Evolutionary conservation across 1,140 invertebrate genomes (phyloP).

Genomic region (Adelges cooleyi): DNA sequence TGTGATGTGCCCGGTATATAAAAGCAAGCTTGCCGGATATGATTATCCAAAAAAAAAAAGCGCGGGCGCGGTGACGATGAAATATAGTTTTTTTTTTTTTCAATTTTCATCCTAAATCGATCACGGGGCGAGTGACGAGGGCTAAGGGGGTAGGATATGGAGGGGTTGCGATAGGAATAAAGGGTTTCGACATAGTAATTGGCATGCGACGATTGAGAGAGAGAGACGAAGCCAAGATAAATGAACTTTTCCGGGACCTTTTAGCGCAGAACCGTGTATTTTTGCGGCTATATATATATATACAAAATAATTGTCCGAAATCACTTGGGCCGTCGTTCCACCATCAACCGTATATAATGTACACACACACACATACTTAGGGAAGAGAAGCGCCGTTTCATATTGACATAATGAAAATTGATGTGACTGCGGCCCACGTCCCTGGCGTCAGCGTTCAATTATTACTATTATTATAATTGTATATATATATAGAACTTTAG

Average conservation of each 20-base stretch:
- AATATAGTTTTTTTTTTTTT: slow-evolving; percentile 15
- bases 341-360: no score
- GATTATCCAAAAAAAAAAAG: neutral
- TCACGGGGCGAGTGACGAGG: neutral
- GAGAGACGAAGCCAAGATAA: neutral
- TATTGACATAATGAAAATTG: slow-evolving; percentile 17
- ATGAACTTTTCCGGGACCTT: neutral
- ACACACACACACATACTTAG: no score
- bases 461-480: no score
- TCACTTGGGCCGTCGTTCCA: no score
- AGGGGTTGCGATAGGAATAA: no score
- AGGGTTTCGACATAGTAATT: no score
- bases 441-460: no score
- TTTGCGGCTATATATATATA: neutral
- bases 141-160: no score
- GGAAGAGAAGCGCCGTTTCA: neutral
- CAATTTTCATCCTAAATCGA: neutral
- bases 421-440: no score
- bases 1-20: no score
- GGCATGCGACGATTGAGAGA: neutral
- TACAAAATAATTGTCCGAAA: slow-evolving; percentile 11
- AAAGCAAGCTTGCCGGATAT: no score
- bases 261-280: neutral
- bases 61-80: neutral
- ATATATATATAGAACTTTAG: no score